Conservation (phyloP, 2,797 vertebrate species). For the Lagocephalus sceleratus region DNA sequence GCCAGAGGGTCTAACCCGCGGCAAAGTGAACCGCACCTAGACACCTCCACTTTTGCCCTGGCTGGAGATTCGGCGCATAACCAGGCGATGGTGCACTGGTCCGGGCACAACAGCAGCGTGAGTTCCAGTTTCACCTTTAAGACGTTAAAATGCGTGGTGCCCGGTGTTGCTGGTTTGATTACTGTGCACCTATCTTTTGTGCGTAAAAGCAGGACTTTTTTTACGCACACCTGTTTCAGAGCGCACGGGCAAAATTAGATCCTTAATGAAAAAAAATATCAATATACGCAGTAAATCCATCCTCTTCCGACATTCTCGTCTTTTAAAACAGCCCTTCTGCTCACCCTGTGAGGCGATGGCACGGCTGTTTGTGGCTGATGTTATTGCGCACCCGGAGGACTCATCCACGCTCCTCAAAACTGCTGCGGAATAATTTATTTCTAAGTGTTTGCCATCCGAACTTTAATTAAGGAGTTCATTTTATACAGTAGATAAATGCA, state of each 20-base stretch:
- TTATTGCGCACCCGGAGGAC: constrained; percentile 23
- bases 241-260: constrained; percentile 2
- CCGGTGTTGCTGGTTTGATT: too few relatives aligned
- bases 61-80: constrained; percentile 92
- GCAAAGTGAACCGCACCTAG: constrained; percentile 80
- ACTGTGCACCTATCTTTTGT: too few relatives aligned
- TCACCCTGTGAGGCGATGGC: too few relatives aligned
- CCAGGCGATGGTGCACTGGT: constrained; percentile 97
- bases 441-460: constrained; percentile 31
- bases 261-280: too few relatives aligned
- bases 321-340: too few relatives aligned
- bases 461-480: constrained; percentile 43
- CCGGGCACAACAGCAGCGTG: constrained; percentile 93
- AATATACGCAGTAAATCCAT: too few relatives aligned
- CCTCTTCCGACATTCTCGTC: neutral
- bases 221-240: constrained; percentile 56
- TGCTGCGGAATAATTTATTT: constrained; percentile 21
- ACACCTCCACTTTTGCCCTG: constrained; percentile 88
- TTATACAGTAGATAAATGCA: constrained; percentile 16
- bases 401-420: constrained; percentile 8
- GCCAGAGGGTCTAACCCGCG: constrained; percentile 61
- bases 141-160: neutral
- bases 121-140: constrained; percentile 68
- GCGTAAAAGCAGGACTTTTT: constrained; percentile 4
- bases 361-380: constrained; percentile 7